Evolutionary conservation across 2,797 vertebrate genomes (phyloP).

Genomic region (Pampus argenteus): DNA sequence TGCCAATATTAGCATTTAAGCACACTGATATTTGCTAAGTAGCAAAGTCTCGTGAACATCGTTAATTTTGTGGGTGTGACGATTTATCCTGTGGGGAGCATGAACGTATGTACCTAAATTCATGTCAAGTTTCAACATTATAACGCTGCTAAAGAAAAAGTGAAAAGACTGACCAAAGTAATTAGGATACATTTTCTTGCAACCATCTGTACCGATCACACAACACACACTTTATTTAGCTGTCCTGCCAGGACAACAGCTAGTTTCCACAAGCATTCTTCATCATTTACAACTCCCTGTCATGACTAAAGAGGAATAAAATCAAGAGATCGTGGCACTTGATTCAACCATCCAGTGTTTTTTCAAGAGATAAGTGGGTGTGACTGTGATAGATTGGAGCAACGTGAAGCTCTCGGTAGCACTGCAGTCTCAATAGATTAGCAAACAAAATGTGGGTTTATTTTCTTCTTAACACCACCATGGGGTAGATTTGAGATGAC

Average conservation of each 20-base stretch:
- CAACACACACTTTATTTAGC: not conserved
- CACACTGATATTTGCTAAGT: too few relatives aligned
- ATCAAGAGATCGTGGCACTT: conserved; percentile 13
- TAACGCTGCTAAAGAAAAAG: too few relatives aligned
- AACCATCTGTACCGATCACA: too few relatives aligned
- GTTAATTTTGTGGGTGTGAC: too few relatives aligned
- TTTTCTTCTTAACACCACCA: conserved; percentile 51
- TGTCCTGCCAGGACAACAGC: not conserved
- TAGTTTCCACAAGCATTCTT: conserved; percentile 3
- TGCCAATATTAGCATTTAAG: too few relatives aligned
- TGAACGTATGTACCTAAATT: too few relatives aligned
- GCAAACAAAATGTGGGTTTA: conserved; percentile 41
- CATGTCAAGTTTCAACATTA: too few relatives aligned
- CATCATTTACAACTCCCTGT: conserved; percentile 10
- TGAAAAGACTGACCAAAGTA: too few relatives aligned
- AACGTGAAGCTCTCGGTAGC: conserved; percentile 21
- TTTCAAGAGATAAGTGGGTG: conserved; percentile 14
- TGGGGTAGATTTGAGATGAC: conserved; percentile 66
- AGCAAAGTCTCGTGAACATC: too few relatives aligned
- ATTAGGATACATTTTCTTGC: too few relatives aligned
- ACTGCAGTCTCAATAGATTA: conserved; percentile 32
- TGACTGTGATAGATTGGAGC: conserved; percentile 44
- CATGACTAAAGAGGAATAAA: conserved; percentile 18
- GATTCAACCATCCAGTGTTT: conserved; percentile 27
- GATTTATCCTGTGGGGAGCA: too few relatives aligned